Evolutionary conservation across 2,797 vertebrate species (phyloP), one percentile per base, ranked within the genome.

Genomic region (Manis pentadactyla): DNA sequence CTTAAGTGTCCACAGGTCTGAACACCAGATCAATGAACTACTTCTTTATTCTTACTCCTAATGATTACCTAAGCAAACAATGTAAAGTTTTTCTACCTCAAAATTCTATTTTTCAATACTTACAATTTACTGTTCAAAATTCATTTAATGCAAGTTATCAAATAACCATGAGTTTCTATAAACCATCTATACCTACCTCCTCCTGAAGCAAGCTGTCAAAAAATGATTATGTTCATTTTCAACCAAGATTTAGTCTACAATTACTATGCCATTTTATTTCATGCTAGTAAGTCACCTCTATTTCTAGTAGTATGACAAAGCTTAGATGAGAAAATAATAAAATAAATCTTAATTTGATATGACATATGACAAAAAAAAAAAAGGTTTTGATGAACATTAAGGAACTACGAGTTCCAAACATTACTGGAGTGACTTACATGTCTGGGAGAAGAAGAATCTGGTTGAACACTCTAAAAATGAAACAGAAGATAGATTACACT

Each of bases 371-470:
- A 27, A 55, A 55, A 71, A 82, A 71, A 68, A 87, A 82, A 29
- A 37, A 64, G 21, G 12, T 27, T 87, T 57, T 82, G 57, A 87
- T 75, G n/a, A 77, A 90, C 82, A 11, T 68, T 77, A 81, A 79
- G 68, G 42, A 95, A 93, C n/a, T 68, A 75, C 3, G 46, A 94
- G 23, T 93, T 77, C 46, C 1, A 88, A 53, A 34, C 68, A 42
- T 66, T 46, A 92, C 83, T 11, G 92, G 12, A 85, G 27, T 37
- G 31, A 99, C 99, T 99, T 99, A 99, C 99, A 96, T 99, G 99
- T 98, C 99, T 99, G 93, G 99, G 99, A 79, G 99, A 99, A 95
- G 99, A 99, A 97, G 99, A 99, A 98, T 99, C 99, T 93, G 99
- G 99, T 69, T 99, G 99, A 97, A 99, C 99, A 53, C 99, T 99